A percentile compares a stretch with the other conserved stretches of the same genome.
Evolutionary conservation across 2,797 vertebrate species (phyloP).

Genomic region (Stomatorhinus walkeri): DNA sequence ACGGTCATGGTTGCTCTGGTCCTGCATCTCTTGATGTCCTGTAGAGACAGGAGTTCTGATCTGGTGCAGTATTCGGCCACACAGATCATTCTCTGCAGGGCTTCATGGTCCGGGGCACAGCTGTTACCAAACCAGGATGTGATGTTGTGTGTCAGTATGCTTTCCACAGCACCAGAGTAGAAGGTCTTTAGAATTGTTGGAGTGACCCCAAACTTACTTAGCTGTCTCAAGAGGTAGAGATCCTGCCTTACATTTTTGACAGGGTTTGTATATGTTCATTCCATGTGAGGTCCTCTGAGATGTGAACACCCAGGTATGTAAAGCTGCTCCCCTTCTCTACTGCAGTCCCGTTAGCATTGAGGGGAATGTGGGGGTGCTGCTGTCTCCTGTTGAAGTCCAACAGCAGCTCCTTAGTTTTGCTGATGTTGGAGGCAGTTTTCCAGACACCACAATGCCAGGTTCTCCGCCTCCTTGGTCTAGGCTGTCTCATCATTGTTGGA

Average conservation of each 20-base stretch:
- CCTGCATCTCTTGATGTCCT: neutral
- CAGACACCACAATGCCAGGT: neutral
- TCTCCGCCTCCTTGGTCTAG: neutral
- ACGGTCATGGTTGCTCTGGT: neutral
- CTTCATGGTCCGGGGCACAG: neutral
- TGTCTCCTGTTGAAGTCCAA: neutral
- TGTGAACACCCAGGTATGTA: neutral
- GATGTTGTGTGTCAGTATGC: neutral
- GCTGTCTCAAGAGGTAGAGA: neutral
- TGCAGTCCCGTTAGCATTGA: neutral
- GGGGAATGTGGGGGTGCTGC: neutral
- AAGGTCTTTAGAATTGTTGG: neutral
- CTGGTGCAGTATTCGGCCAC: neutral
- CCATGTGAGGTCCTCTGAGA: neutral
- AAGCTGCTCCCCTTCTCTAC: neutral
- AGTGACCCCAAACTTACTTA: neutral
- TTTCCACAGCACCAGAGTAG: neutral
- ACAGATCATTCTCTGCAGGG: neutral
- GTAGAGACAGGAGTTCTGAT: neutral
- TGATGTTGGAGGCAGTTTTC: neutral
- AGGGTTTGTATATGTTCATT: neutral
- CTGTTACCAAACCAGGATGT: neutral
- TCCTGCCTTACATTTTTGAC: neutral
- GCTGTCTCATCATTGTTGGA: neutral
- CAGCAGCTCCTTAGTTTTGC: neutral